These are phyloP conservation scores for Bradypus variegatus DNA, from an alignment of 2,797 vertebrate species.

Conservation along the genomic window DNA sequence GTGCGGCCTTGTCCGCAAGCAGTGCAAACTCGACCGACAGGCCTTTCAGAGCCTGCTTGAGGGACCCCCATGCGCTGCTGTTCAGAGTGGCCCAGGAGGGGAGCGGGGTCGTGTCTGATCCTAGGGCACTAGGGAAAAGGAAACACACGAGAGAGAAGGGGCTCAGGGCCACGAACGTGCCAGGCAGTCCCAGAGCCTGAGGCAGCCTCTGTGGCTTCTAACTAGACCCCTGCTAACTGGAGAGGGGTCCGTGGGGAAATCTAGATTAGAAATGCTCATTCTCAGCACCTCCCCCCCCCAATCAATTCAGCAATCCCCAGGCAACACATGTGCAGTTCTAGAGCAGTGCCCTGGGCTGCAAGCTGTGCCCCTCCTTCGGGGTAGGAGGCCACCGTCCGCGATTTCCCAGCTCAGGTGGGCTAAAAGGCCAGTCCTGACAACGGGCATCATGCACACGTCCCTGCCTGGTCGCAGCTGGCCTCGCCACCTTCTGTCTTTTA, in stretches of 20 bases:
- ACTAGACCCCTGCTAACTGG: neutral
- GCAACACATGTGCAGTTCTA: rapidly evolving
- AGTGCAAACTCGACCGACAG: conserved; percentile 92
- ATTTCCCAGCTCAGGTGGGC: neutral
- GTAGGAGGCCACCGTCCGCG: too few species aligned
- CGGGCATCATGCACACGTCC: rapidly evolving
- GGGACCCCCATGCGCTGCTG: conserved; percentile 83
- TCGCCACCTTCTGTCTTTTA: neutral
- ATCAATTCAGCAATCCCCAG: neutral
- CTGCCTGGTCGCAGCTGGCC: neutral
- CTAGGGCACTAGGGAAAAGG: conserved; percentile 78
- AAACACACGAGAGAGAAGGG: neutral
- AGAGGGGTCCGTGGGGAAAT: neutral
- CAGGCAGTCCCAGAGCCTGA: too few species aligned
- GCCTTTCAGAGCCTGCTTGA: conserved; percentile 90
- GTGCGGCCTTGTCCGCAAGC: conserved; percentile 91
- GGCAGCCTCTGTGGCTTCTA: rapidly evolving
- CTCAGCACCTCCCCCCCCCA: too few species aligned
- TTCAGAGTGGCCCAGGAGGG: conserved; percentile 85
- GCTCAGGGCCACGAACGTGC: too few species aligned
- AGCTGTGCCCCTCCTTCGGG: neutral
- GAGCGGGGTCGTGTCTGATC: conserved; percentile 86
- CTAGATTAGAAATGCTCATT: rapidly evolving
- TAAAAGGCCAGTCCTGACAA: neutral
- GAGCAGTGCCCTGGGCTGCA: rapidly evolving